Base-by-base conservation (phyloP, 2,797 vertebrate genomes). In the Geotria australis region DNA sequence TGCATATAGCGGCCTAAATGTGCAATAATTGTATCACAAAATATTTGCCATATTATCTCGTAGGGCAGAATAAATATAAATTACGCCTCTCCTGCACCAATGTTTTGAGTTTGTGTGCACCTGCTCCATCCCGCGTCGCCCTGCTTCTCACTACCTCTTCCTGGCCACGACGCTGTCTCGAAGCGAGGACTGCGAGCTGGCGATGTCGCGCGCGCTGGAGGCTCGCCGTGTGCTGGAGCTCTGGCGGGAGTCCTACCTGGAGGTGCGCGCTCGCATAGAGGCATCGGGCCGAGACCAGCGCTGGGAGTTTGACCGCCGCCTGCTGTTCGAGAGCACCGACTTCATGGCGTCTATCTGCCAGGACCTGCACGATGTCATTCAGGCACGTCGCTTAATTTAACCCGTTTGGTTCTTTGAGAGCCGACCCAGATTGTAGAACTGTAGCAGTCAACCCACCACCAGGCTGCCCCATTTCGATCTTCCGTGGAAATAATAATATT, bases 301-400 rank as follows among this genome's bases (percentile, higher is more conserved):
- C 8, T 96, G 88, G 91, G 85, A 96, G 64, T 98, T 98, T 64
- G 85, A 96, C 46, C 70, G 70, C 7, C 83, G 80, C 58, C 74
- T 69, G 61, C 72, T 98, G 46, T 98, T 98, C 69, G 80, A 81
- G 65, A 79, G 72, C 66, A 85, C 79, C 0, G 88, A 93, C 63
- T 81, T 88, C 64, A 85, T 95, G 76, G 68, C 79, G 57, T 65
- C 65, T 8, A 64, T 95, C 65, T 98, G 85, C 61, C 81, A 85
- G 62, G 81, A 93, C 62, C 68, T 93, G 1, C 65, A 64, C 59
- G 65, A 70, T 56, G 38, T 85, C 60, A 65, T 96, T 56, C 80
- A 86, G 81, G 91, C 94, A 61, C 46, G 57, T 55, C 9, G 15
- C 24, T 38, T 38, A 2, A n/a, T n/a, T n/a, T 38, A 24, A 38